These are phyloP conservation scores for Caenorhabditis wallacei DNA, from an alignment of 2,888 invertebrate species.

Conservation along the genomic window DNA sequence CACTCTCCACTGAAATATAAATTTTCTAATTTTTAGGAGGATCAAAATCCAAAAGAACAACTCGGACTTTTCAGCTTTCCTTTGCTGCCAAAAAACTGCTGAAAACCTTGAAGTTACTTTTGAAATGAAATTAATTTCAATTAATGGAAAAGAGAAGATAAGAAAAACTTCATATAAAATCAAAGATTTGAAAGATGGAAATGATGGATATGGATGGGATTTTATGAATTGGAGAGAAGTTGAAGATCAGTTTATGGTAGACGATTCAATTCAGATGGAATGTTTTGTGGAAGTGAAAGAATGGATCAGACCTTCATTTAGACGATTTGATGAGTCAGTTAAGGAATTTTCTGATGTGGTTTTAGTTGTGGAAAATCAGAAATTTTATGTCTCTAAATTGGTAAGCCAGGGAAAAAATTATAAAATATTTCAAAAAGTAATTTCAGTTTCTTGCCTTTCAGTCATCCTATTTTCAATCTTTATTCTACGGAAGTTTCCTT, in stretches of 20 bases:
- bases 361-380: slow-evolving; percentile 6
- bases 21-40: too few species aligned
- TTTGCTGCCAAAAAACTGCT: too few species aligned
- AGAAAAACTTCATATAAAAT: neutral
- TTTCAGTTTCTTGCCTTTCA: slow-evolving; percentile 35
- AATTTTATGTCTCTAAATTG: slow-evolving; percentile 15
- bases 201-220: slow-evolving; percentile 38
- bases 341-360: slow-evolving; percentile 8
- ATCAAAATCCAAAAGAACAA: too few species aligned
- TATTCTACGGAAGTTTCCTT: neutral
- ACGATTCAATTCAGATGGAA: slow-evolving; percentile 2
- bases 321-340: slow-evolving; percentile 3
- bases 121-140: too few species aligned
- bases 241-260: neutral
- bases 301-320: neutral
- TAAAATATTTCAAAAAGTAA: neutral
- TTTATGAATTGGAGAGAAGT: slow-evolving; percentile 22
- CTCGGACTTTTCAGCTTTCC: too few species aligned
- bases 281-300: slow-evolving; percentile 12
- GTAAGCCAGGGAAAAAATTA: neutral
- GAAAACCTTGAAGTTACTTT: too few species aligned
- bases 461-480: slow-evolving; percentile 2
- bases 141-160: too few species aligned
- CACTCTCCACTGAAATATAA: too few species aligned
- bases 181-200: slow-evolving; percentile 16